Evolutionary conservation across 2,113 vertebrate genomes (phyloP).

Genomic region (Geococcyx californianus): DNA sequence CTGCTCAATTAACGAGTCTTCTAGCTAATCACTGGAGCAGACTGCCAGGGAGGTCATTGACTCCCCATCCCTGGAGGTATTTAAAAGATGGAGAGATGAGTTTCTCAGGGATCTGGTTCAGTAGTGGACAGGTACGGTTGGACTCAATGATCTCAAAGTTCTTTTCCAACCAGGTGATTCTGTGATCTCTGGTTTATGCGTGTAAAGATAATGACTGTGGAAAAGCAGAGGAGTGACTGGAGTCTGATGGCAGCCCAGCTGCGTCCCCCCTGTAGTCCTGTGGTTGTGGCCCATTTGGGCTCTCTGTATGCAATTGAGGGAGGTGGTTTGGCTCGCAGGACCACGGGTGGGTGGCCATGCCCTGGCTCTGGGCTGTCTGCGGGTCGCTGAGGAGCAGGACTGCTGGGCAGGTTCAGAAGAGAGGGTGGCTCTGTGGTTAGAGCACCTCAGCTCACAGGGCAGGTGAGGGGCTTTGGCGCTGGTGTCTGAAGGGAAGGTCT

Average conservation of each 20-base stretch:
- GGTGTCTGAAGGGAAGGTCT: not conserved
- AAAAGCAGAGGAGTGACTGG: not conserved
- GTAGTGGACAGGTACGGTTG: no score
- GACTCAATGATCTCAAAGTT: no score
- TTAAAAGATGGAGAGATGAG: no score
- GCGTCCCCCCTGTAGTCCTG: rapidly evolving
- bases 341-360: rapidly evolving
- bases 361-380: not conserved
- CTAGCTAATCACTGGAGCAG: not conserved
- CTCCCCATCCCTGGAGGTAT: no score
- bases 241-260: not conserved
- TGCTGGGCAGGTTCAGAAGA: not conserved
- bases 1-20: not conserved
- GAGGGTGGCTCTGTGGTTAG: not conserved
- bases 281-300: not conserved
- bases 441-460: not conserved
- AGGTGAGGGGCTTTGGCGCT: not conserved
- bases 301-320: not conserved
- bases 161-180: no score
- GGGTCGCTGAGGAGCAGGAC: rapidly evolving
- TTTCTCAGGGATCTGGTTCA: no score
- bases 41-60: no score
- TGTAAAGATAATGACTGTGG: not conserved
- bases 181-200: not conserved
- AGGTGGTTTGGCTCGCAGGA: not conserved